A percentile compares a stretch with the other conserved stretches of the same genome.
These are phyloP conservation scores for Ptychobarbus kaznakovi DNA, from an alignment of 2,797 vertebrate genomes.

Conservation along the genomic window DNA sequence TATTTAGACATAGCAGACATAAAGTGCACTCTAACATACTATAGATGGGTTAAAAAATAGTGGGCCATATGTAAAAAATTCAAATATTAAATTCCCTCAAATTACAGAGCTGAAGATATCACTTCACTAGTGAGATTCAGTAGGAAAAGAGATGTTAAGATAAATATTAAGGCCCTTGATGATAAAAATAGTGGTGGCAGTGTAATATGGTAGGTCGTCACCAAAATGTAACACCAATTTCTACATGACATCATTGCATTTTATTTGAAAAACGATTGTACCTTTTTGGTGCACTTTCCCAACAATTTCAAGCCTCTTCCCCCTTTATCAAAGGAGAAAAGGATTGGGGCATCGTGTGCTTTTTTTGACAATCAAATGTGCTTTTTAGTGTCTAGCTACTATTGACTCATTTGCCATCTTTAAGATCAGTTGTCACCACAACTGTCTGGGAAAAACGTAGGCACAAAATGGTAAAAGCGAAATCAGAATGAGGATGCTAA, in stretches of 20 bases:
- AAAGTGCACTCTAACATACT: background rate
- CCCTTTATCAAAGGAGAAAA: slow-evolving; percentile 10
- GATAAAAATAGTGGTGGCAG: slow-evolving; percentile 51
- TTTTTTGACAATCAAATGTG: slow-evolving; percentile 50
- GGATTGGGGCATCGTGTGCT: slow-evolving; percentile 49
- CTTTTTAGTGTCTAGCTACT: slow-evolving; percentile 35
- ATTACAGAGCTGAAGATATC: slow-evolving; percentile 2
- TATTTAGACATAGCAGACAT: background rate
- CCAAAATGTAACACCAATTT: slow-evolving; percentile 7
- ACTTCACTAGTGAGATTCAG: slow-evolving; percentile 26
- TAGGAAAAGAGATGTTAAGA: slow-evolving; percentile 47
- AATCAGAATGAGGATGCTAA: slow-evolving; percentile 53
- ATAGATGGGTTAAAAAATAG: slow-evolving; percentile 26
- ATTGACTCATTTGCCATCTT: slow-evolving; percentile 13
- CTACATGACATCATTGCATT: slow-evolving; percentile 31
- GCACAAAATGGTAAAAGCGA: slow-evolving; percentile 54
- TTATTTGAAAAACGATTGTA: slow-evolving; percentile 8
- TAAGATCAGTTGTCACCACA: slow-evolving; percentile 34
- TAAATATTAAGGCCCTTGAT: slow-evolving; percentile 52
- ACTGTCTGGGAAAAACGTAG: slow-evolving; percentile 47
- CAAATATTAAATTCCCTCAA: background rate
- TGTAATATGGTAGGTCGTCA: slow-evolving; percentile 43
- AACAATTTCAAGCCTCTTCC: slow-evolving; percentile 30
- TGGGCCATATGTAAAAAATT: slow-evolving; percentile 11
- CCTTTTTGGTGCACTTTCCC: slow-evolving; percentile 13